A percentile compares a stretch with the other conserved stretches of the same genome.
Evolutionary conservation across 2,113 vertebrate species (phyloP).

Genomic region (Amphiprion ocellaris): DNA sequence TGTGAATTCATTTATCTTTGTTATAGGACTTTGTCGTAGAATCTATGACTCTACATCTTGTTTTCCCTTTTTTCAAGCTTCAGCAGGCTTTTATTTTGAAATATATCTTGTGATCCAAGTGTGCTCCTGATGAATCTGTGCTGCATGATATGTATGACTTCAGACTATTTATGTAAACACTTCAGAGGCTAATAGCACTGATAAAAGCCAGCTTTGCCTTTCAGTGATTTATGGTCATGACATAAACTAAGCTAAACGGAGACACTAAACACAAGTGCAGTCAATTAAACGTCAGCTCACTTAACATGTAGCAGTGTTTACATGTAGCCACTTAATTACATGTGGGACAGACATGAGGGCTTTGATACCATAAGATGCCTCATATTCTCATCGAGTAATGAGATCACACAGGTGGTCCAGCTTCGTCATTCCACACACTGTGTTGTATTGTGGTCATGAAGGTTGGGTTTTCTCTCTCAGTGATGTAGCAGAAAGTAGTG

Average conservation of each 20-base stretch:
- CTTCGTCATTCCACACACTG: constrained; percentile 29
- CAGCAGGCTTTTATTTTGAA: constrained; percentile 10
- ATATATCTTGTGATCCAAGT: neutral
- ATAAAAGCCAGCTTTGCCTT: constrained; percentile 34
- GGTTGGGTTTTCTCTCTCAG: constrained; percentile 12
- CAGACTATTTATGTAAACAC: neutral
- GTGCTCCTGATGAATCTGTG: constrained; percentile 11
- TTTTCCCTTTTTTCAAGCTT: neutral
- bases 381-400: constrained; percentile 24
- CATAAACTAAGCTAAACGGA: neutral
- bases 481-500: constrained; percentile 41
- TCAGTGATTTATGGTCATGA: constrained; percentile 12
- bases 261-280: constrained; percentile 6
- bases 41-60: no score
- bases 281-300: constrained; percentile 13
- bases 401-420: constrained; percentile 22
- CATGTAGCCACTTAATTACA: constrained; percentile 57
- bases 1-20: neutral
- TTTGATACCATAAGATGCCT: constrained; percentile 70
- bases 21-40: no score
- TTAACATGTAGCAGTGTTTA: constrained; percentile 68
- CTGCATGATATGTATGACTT: constrained; percentile 15
- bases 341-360: constrained; percentile 59
- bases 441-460: constrained; percentile 11
- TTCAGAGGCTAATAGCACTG: neutral